Evolutionary conservation across 2,797 vertebrate genomes (phyloP).

Genomic region (Distichodus sexfasciatus): DNA sequence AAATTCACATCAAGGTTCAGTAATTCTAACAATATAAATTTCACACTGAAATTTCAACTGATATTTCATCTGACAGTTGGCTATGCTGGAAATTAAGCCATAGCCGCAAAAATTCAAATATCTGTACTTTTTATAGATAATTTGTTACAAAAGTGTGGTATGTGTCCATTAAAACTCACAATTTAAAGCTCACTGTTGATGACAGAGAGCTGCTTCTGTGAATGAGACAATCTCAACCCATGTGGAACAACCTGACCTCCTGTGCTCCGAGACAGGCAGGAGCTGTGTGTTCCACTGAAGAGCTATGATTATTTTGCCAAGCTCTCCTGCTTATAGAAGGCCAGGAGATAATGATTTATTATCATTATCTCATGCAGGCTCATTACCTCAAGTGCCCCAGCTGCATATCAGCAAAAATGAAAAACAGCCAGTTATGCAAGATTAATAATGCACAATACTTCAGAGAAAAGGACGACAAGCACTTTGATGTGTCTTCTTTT

Average conservation of each 20-base stretch:
- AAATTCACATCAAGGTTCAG: too few relatives aligned
- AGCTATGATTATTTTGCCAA: conserved; percentile 26
- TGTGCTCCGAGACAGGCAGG: not conserved
- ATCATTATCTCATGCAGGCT: conserved; percentile 27
- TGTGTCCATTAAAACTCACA: not conserved
- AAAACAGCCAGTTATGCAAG: not conserved
- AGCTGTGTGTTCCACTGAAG: conserved; percentile 7
- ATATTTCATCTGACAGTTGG: too few relatives aligned
- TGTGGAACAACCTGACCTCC: conserved; percentile 18
- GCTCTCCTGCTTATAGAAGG: conserved; percentile 18
- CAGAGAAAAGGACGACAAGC: not conserved
- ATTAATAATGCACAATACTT: not conserved
- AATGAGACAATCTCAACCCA: not conserved
- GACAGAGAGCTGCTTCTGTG: not conserved
- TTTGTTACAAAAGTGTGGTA: too few relatives aligned
- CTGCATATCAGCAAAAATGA: not conserved
- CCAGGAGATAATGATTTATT: conserved; percentile 31
- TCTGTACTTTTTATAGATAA: too few relatives aligned
- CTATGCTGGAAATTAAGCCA: too few relatives aligned
- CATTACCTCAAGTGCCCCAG: conserved; percentile 2
- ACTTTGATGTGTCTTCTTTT: not conserved
- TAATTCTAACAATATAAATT: too few relatives aligned
- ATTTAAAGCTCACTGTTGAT: conserved; percentile 7
- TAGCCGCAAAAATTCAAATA: too few relatives aligned
- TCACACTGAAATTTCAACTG: too few relatives aligned